These are phyloP conservation scores for Brachionus calyciflorus DNA, from an alignment of 1,140 invertebrate genomes.

Conservation along the genomic window DNA sequence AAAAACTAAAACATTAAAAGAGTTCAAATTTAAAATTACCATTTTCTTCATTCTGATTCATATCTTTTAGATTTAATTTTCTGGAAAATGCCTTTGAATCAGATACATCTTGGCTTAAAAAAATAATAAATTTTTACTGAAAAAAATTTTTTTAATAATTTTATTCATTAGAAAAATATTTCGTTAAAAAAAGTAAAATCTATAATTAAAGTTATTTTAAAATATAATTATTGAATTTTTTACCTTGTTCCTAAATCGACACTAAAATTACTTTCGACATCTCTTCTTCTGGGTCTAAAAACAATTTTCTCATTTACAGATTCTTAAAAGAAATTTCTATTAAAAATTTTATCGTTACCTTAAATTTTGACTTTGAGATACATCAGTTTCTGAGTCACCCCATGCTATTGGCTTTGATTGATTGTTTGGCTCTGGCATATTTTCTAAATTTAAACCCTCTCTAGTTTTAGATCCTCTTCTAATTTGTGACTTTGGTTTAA, in stretches of 20 bases:
- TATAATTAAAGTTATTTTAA: no score
- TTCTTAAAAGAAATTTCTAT: no score
- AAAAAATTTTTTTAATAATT: no score
- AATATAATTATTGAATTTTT: no score
- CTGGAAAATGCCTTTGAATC: background rate
- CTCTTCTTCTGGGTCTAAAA: background rate
- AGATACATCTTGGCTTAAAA: background rate
- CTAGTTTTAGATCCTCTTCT: conserved; percentile 4
- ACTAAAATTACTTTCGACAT: conserved; percentile 6
- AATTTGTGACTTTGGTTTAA: background rate
- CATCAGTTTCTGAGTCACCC: background rate
- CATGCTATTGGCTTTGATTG: background rate
- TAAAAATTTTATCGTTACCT: no score
- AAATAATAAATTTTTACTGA: no score
- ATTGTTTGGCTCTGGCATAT: background rate
- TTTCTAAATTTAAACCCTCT: background rate
- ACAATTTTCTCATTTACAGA: no score
- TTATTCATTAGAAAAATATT: no score
- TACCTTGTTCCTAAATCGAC: background rate
- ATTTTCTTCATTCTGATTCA: conserved; percentile 20
- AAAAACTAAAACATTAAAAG: background rate
- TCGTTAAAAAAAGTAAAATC: no score
- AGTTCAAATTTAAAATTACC: background rate
- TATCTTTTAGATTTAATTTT: conserved; percentile 27
- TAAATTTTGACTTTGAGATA: conserved; percentile 15